Evolutionary conservation across 23 tunicate species (phyloP).

Genomic region (Halocynthia roretzi): DNA sequence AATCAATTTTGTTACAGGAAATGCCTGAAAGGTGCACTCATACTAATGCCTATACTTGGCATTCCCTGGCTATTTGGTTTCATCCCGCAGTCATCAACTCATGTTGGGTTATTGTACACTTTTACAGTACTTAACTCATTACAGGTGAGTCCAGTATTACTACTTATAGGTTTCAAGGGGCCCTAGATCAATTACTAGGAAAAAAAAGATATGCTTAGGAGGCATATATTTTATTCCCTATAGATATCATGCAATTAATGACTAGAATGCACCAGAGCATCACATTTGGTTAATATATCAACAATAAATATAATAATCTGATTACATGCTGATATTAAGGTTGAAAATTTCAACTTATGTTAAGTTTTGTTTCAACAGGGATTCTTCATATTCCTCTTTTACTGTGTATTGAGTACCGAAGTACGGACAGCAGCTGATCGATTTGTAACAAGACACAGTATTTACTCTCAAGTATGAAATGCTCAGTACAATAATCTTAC

Average conservation of each 20-base stretch:
- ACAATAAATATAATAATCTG: too few relatives aligned
- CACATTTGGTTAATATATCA: too few relatives aligned
- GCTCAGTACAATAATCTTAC: too few relatives aligned
- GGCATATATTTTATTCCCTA: too few relatives aligned
- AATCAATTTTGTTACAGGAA: conserved; percentile 34
- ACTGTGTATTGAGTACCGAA: conserved; percentile 59
- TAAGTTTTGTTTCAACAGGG: conserved; percentile 39
- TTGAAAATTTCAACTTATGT: too few relatives aligned
- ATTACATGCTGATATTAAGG: too few relatives aligned
- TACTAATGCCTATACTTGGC: conserved; percentile 86
- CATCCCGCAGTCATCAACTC: conserved; percentile 58
- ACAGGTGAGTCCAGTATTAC: conserved; percentile 33
- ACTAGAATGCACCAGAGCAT: too few relatives aligned
- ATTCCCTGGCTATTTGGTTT: conserved; percentile 74
- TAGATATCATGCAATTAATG: too few relatives aligned
- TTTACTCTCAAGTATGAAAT: background rate
- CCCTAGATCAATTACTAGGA: too few relatives aligned
- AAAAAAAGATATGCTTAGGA: too few relatives aligned
- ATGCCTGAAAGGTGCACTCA: conserved; percentile 56
- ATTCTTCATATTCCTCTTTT: conserved; percentile 57
- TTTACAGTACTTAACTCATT: conserved; percentile 62
- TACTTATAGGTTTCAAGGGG: too few relatives aligned
- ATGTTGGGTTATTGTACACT: conserved; percentile 46
- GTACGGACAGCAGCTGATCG: conserved; percentile 39
- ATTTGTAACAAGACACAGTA: conserved; percentile 25